A percentile compares a stretch with the other conserved stretches of the same genome.
phyloP scores from a whole-genome alignment of 2,113 vertebrate genomes.

The Picathartes gymnocephalus region DNA sequence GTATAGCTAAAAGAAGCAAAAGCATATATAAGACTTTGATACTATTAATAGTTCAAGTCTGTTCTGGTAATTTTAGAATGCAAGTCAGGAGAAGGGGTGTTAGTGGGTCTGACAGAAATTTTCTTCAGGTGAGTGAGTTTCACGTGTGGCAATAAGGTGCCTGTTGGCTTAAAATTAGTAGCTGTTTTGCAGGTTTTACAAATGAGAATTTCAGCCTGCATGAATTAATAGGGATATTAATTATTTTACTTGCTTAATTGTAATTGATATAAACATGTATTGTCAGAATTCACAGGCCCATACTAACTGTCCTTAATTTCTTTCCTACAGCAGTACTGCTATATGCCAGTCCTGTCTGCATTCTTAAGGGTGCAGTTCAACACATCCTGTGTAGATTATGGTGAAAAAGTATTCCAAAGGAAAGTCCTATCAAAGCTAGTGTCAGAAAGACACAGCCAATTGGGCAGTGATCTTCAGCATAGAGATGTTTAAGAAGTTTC shows the following conservation, averaged over 20 bases:
- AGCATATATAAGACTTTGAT: constrained; percentile 68
- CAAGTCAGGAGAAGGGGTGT: constrained; percentile 71
- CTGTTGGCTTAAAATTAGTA: constrained; percentile 71
- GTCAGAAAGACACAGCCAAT: constrained; percentile 86
- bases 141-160: constrained; percentile 66
- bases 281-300: constrained; percentile 97
- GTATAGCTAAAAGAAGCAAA: constrained; percentile 65
- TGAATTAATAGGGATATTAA: constrained; percentile 85
- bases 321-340: constrained; percentile 99
- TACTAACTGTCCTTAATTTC: constrained; percentile 99
- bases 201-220: constrained; percentile 86
- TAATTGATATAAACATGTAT: constrained; percentile 95
- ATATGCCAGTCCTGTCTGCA: constrained; percentile 99
- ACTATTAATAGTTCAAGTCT: constrained; percentile 75
- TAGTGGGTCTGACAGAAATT: constrained; percentile 76
- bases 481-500: constrained; percentile 75
- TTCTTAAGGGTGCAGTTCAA: constrained; percentile 99
- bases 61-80: constrained; percentile 73
- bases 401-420: constrained; percentile 93
- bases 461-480: constrained; percentile 83
- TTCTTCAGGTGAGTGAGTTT: constrained; percentile 76
- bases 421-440: constrained; percentile 87
- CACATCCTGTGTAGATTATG: constrained; percentile 99
- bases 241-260: constrained; percentile 95
- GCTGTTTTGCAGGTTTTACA: constrained; percentile 78